phyloP scores from a whole-genome alignment of 2,888 invertebrate genomes.

The Siphonodentalium dalli region DNA sequence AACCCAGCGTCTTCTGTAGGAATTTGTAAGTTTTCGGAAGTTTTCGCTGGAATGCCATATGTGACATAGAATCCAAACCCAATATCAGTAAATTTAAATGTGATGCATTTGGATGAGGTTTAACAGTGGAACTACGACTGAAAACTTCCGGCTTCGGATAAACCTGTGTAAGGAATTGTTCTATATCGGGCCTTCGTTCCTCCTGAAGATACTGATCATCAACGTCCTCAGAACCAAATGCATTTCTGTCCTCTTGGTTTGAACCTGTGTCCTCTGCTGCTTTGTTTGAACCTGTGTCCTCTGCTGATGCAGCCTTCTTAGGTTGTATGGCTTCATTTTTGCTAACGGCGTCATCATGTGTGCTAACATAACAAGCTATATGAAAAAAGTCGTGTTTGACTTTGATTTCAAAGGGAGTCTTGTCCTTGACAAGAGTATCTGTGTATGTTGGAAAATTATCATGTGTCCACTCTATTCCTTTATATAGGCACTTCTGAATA shows the following conservation, averaged over 20 bases:
- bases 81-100: constrained; percentile 53
- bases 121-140: constrained; percentile 31
- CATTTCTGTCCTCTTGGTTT: constrained; percentile 3
- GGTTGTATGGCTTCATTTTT: not conserved
- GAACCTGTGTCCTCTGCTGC: constrained; percentile 1
- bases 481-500: constrained; percentile 44
- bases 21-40: constrained; percentile 49
- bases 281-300: not conserved
- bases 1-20: constrained; percentile 39
- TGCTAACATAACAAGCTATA: constrained; percentile 38
- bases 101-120: not conserved
- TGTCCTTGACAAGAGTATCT: constrained; percentile 26
- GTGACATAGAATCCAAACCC: constrained; percentile 58
- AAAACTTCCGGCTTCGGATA: constrained; percentile 43
- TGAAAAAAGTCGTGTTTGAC: constrained; percentile 47
- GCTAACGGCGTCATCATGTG: constrained; percentile 6
- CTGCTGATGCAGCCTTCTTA: not conserved
- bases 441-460: constrained; percentile 42
- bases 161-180: constrained; percentile 55
- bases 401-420: constrained; percentile 34
- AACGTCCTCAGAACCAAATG: not conserved
- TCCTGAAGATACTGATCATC: constrained; percentile 12
- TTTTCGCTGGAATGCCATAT: constrained; percentile 49
- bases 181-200: constrained; percentile 38
- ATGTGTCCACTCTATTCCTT: constrained; percentile 36